Percentiles rank a stretch among this genome's conserved stretches.
Evolutionary conservation across 1,140 invertebrate genomes (phyloP).

Genomic region (Fragariocoptes setiger): DNA sequence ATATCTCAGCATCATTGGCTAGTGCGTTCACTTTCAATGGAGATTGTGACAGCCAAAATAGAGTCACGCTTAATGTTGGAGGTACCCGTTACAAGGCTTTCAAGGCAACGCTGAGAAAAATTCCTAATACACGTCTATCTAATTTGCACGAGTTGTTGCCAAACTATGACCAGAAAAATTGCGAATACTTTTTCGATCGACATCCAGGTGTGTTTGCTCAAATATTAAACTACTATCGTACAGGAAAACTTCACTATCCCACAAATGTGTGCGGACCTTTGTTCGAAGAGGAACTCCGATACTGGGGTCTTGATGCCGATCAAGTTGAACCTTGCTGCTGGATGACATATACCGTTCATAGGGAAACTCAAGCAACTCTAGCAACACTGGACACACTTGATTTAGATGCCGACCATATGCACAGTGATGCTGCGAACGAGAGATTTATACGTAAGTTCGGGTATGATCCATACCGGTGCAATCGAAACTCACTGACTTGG

Average conservation of each 20-base stretch:
- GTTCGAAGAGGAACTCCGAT: conserved; percentile 67
- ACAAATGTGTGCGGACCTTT: conserved; percentile 88
- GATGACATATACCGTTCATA: conserved; percentile 81
- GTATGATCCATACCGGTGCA: too few species aligned
- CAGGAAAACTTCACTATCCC: conserved; percentile 86
- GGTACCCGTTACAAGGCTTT: conserved; percentile 40
- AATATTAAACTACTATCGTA: conserved; percentile 54
- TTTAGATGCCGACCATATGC: conserved; percentile 52
- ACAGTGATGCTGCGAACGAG: conserved; percentile 54
- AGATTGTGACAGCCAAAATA: conserved; percentile 27
- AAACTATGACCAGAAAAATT: conserved; percentile 55
- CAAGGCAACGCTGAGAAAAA: conserved; percentile 55
- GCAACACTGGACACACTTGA: conserved; percentile 30
- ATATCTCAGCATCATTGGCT: too few species aligned
- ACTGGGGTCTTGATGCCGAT: conserved; percentile 33
- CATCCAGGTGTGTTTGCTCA: conserved; percentile 47
- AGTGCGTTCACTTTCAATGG: too few species aligned
- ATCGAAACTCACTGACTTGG: conserved; percentile 50
- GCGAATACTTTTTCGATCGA: conserved; percentile 50
- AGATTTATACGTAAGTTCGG: conserved; percentile 59
- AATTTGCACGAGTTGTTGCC: conserved; percentile 46
- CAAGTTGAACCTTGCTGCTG: conserved; percentile 63
- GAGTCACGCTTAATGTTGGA: conserved; percentile 32
- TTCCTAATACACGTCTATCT: conserved; percentile 46
- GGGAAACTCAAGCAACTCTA: conserved; percentile 72